Conservation (phyloP, 2,113 vertebrate species). For the Rallus limicola region DNA sequence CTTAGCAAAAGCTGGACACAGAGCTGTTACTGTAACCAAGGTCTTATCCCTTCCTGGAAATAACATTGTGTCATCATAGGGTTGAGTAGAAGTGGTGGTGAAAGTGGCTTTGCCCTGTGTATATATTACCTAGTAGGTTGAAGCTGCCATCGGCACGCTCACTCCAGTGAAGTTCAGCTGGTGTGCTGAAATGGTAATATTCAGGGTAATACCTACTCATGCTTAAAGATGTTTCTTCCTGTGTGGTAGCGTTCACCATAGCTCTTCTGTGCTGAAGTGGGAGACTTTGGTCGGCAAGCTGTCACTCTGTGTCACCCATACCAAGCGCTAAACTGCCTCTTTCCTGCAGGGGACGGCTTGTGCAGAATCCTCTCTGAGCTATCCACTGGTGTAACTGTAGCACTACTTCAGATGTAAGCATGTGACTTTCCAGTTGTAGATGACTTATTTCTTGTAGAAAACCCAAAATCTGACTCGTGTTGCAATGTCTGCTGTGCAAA, state of each 20-base stretch:
- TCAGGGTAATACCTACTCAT: background rate
- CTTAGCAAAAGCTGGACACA: background rate
- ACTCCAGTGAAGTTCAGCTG: background rate
- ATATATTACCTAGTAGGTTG: background rate
- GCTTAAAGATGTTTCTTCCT: background rate
- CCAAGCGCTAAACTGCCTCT: background rate
- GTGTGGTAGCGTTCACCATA: background rate
- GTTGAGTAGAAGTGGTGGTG: background rate
- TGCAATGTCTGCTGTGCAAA: background rate
- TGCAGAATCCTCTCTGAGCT: background rate
- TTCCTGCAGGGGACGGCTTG: background rate
- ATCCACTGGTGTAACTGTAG: fast-evolving
- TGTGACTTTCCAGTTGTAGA: background rate
- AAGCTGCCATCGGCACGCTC: background rate
- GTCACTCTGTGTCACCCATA: background rate
- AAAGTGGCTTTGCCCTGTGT: background rate
- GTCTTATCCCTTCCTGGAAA: background rate
- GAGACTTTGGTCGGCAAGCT: background rate
- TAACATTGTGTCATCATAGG: background rate
- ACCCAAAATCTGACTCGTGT: background rate
- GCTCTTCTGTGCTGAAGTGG: background rate
- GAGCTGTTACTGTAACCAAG: background rate
- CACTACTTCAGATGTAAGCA: background rate
- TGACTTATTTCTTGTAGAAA: background rate
- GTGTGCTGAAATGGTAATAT: background rate